Evolutionary conservation across 2,888 invertebrate species (phyloP).

Genomic region (Cephus runcator): DNA sequence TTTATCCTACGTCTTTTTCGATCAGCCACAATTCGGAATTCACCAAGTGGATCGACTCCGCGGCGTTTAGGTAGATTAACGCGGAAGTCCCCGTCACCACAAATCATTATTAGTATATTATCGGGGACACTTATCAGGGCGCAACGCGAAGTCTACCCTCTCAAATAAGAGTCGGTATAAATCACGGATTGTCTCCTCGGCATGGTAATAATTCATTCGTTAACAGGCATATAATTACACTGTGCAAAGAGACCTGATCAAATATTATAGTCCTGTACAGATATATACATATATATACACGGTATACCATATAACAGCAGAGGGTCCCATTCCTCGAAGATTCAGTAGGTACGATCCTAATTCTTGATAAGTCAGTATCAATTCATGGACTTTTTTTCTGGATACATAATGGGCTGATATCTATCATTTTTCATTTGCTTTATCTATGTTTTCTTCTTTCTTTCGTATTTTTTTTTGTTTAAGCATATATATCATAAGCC

Average conservation of each 20-base stretch:
- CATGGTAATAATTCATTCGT: constrained; percentile 55
- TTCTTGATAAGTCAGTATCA: neutral
- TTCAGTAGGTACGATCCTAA: neutral
- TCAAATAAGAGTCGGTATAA: constrained; percentile 48
- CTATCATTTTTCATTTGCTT: neutral
- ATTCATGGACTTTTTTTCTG: neutral
- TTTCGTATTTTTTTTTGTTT: neutral
- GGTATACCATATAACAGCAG: neutral
- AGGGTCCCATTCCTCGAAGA: neutral
- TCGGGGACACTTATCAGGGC: constrained; percentile 53
- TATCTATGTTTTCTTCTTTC: neutral
- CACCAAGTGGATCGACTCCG: constrained; percentile 9
- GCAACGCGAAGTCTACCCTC: constrained; percentile 34
- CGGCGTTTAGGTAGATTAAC: constrained; percentile 45
- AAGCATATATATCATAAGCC: neutral
- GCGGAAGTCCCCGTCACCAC: constrained; percentile 47
- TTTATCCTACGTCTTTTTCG: neutral
- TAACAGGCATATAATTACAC: constrained; percentile 57
- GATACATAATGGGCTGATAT: neutral
- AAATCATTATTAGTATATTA: constrained; percentile 62
- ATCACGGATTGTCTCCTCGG: constrained; percentile 50
- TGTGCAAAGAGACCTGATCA: constrained; percentile 28
- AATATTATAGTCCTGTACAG: constrained; percentile 24
- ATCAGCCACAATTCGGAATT: neutral
- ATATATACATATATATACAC: neutral